These are phyloP conservation scores for Phyllostomus hastatus DNA, from an alignment of 2,113 vertebrate genomes.

Conservation along the genomic window DNA sequence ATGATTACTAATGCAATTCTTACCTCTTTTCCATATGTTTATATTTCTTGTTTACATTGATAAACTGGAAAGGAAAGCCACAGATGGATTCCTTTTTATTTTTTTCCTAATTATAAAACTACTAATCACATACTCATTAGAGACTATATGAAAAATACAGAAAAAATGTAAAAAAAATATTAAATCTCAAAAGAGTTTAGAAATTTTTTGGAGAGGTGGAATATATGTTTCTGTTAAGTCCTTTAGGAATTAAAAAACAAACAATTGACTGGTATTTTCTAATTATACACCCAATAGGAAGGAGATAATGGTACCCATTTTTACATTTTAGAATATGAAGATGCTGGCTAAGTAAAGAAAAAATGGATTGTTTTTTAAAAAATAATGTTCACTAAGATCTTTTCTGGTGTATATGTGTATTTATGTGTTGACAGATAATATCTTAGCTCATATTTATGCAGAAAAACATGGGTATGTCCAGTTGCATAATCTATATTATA, in stretches of 20 bases:
- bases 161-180: neutral
- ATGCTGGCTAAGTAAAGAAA: neutral
- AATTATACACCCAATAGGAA: neutral
- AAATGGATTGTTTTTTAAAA: neutral
- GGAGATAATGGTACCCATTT: neutral
- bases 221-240: neutral
- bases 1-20: neutral
- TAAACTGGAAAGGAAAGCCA: neutral
- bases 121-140: neutral
- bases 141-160: neutral
- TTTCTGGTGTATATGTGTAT: neutral
- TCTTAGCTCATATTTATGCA: neutral
- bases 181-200: neutral
- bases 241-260: slow-evolving; percentile 26
- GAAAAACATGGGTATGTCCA: neutral
- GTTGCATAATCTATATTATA: neutral
- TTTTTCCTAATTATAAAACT: slow-evolving; percentile 16
- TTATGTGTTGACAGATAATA: neutral
- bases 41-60: neutral
- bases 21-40: neutral
- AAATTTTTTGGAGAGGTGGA: neutral
- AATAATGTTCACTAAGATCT: neutral
- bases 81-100: neutral
- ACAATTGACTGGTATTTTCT: neutral
- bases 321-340: neutral